Conservation (phyloP, 2,113 vertebrate genomes). For the Hoplias malabaricus region DNA sequence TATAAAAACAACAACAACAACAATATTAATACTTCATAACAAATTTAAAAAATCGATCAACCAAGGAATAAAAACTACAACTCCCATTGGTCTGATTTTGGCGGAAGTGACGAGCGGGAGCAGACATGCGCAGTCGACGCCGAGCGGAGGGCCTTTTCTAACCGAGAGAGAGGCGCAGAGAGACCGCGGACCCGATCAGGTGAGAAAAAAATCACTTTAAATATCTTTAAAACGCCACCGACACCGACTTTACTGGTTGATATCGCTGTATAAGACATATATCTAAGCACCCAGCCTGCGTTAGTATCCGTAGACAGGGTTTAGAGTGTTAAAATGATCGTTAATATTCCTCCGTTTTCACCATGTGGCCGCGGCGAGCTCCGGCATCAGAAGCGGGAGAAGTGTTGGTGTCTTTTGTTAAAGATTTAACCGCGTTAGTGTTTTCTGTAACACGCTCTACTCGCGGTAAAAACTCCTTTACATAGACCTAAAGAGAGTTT, state of each 20-base stretch:
- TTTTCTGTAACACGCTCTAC: too few species aligned
- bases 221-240: background rate
- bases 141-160: slow-evolving; percentile 71
- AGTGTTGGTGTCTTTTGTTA: too few species aligned
- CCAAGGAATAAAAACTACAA: slow-evolving; percentile 58
- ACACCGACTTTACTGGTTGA: background rate
- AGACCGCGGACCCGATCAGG: slow-evolving; percentile 68
- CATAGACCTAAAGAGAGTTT: too few species aligned
- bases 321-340: background rate
- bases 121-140: slow-evolving; percentile 62
- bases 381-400: too few species aligned
- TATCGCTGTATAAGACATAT: too few species aligned
- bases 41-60: too few species aligned
- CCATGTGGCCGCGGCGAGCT: background rate
- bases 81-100: slow-evolving; percentile 38
- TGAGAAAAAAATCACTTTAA: background rate
- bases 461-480: too few species aligned
- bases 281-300: too few species aligned
- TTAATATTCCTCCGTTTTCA: background rate
- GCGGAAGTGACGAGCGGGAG: background rate
- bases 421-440: too few species aligned
- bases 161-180: slow-evolving; percentile 64
- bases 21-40: too few species aligned
- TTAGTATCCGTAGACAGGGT: background rate
- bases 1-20: too few species aligned